Conservation (phyloP, 2,113 vertebrate genomes). For the Cheilinus undulatus region DNA sequence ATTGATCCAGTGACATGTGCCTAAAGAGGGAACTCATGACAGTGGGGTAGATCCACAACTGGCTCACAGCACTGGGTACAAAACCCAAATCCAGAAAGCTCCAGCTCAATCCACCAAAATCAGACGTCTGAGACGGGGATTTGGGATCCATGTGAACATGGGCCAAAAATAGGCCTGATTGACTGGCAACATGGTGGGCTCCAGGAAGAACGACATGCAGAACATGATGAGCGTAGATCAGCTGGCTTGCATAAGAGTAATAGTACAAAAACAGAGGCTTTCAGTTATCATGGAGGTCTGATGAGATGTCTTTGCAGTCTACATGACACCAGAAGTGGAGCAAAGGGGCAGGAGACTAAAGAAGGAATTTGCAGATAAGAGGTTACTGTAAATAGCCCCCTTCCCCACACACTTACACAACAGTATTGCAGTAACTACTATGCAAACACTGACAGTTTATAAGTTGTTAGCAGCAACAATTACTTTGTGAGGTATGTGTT, state of each 20-base stretch:
- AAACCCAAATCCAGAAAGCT: slow-evolving; percentile 43
- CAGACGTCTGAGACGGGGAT: slow-evolving; percentile 64
- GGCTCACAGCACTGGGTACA: not conserved
- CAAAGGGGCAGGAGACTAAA: slow-evolving; percentile 21
- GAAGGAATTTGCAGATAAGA: slow-evolving; percentile 12
- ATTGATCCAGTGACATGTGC: not conserved
- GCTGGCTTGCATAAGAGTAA: slow-evolving; percentile 28
- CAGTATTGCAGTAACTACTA: not conserved
- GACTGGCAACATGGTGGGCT: slow-evolving; percentile 36
- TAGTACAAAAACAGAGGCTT: slow-evolving; percentile 2
- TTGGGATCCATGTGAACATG: slow-evolving; percentile 58
- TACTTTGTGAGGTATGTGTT: no score
- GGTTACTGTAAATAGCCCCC: not conserved
- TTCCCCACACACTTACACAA: slow-evolving; percentile 6
- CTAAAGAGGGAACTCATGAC: slow-evolving; percentile 12
- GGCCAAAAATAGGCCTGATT: slow-evolving; percentile 61
- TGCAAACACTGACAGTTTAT: not conserved
- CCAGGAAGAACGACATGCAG: slow-evolving; percentile 10
- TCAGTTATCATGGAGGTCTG: not conserved
- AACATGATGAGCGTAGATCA: slow-evolving; percentile 47
- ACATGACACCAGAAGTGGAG: slow-evolving; percentile 20
- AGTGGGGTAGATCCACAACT: slow-evolving; percentile 9
- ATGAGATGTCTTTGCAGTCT: not conserved
- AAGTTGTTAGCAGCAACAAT: not conserved
- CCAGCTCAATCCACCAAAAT: slow-evolving; percentile 48